Conservation (phyloP, 1,140 invertebrate species). For the Matsumurasca onukii region DNA sequence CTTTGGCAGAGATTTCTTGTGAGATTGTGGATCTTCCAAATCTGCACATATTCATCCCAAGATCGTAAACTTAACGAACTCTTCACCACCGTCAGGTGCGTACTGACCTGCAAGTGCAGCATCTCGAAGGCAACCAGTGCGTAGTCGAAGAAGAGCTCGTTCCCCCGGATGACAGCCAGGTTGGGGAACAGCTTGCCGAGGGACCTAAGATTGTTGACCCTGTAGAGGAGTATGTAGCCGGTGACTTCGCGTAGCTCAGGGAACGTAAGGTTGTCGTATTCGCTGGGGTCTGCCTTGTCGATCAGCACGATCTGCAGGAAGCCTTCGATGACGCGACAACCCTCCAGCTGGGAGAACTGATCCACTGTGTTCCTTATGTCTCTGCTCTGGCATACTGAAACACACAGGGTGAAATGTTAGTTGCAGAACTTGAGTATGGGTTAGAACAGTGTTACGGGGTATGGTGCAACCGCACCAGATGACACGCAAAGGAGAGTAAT, state of each 20-base stretch:
- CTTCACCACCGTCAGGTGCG: too few species aligned
- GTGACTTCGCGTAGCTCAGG: constrained; percentile 67
- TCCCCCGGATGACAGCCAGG: constrained; percentile 88
- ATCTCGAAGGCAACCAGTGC: constrained; percentile 85
- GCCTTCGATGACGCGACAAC: constrained; percentile 86
- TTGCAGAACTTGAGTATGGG: background rate
- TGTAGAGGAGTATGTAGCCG: constrained; percentile 67
- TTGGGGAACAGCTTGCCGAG: constrained; percentile 90
- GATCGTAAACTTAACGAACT: too few species aligned
- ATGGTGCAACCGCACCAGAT: too few species aligned
- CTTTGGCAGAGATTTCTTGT: too few species aligned
- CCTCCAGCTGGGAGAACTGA: constrained; percentile 64
- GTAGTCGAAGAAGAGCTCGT: constrained; percentile 80
- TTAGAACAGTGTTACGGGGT: too few species aligned
- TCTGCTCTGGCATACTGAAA: constrained; percentile 71
- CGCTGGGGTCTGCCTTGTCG: constrained; percentile 50
- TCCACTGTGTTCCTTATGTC: constrained; percentile 77
- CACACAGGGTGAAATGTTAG: constrained; percentile 37
- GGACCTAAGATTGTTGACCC: constrained; percentile 74
- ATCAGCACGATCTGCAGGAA: constrained; percentile 80
- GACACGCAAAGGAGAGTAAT: too few species aligned
- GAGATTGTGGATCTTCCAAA: too few species aligned
- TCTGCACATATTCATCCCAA: too few species aligned
- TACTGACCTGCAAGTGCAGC: constrained; percentile 55
- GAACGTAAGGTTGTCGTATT: constrained; percentile 60